phyloP scores from a whole-genome alignment of 2,113 vertebrate genomes.

The Labeo catla region DNA sequence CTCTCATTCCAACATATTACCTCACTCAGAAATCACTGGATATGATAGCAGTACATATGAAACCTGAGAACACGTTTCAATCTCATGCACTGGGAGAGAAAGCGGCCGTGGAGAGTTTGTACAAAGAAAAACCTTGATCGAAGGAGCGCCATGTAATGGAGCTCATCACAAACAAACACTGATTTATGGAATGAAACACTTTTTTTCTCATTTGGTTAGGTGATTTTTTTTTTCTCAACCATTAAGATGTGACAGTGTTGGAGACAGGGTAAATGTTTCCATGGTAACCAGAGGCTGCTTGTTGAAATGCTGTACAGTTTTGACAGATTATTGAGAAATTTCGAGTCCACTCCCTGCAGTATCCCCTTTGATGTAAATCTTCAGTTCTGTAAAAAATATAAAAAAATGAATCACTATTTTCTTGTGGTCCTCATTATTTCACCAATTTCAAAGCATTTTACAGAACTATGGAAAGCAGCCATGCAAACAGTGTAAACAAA shows the following conservation, averaged over 20 bases:
- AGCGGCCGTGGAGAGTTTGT: not conserved
- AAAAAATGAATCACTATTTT: constrained; percentile 62
- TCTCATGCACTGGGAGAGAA: constrained; percentile 48
- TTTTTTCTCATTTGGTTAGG: not conserved
- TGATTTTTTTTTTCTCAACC: constrained; percentile 40
- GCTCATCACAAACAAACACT: constrained; percentile 26
- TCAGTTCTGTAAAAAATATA: constrained; percentile 77
- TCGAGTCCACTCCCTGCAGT: constrained; percentile 74
- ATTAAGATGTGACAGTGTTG: constrained; percentile 58
- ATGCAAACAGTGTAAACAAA: not conserved
- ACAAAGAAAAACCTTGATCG: not conserved
- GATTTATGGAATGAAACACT: constrained; percentile 10
- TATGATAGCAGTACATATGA: constrained; percentile 40
- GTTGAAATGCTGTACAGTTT: constrained; percentile 76
- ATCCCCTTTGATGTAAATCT: constrained; percentile 77
- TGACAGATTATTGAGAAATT: constrained; percentile 73
- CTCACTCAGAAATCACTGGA: constrained; percentile 56
- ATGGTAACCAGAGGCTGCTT: constrained; percentile 57
- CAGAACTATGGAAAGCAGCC: not conserved
- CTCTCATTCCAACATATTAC: constrained; percentile 57
- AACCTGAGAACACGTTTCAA: constrained; percentile 27
- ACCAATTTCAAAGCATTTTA: constrained; percentile 29
- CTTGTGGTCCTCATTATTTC: constrained; percentile 38
- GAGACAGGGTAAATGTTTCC: constrained; percentile 50
- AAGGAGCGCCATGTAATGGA: constrained; percentile 14